phyloP scores from a whole-genome alignment of 1,140 invertebrate species.

The Himalopsyche phryganea region DNA sequence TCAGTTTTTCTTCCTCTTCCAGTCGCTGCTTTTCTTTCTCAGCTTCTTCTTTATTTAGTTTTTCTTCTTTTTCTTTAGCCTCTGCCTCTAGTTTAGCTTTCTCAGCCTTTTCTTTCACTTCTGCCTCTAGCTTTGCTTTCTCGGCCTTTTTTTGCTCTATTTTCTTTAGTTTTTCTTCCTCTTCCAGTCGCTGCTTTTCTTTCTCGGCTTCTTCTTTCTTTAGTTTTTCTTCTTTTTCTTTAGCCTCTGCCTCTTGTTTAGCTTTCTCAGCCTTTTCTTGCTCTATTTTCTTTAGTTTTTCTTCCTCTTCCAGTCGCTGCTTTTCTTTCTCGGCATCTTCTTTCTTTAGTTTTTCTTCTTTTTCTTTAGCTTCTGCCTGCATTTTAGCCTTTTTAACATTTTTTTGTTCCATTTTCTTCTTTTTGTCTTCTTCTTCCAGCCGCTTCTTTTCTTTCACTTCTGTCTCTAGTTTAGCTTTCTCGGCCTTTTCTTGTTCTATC shows the following conservation, averaged over 20 bases:
- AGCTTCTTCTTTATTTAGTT: constrained; percentile 30
- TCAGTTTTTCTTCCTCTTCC: constrained; percentile 4
- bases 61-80: constrained; percentile 38
- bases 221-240: constrained; percentile 30
- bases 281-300: constrained; percentile 36
- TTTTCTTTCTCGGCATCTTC: constrained; percentile 5
- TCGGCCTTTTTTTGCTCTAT: constrained; percentile 13
- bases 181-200: constrained; percentile 29
- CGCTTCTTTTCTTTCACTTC: constrained; percentile 30
- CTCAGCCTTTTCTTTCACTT: constrained; percentile 23
- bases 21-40: constrained; percentile 35
- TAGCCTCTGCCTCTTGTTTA: constrained; percentile 16
- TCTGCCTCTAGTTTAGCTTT: constrained; percentile 22
- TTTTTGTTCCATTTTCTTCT: constrained; percentile 1
- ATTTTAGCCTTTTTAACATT: constrained; percentile 8
- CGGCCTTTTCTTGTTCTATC: not conserved
- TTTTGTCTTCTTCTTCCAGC: constrained; percentile 4
- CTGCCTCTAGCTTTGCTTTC: constrained; percentile 17
- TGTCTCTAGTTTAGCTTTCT: constrained; percentile 26
- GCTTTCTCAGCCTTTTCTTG: constrained; percentile 31
- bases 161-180: constrained; percentile 31
- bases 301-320: not conserved
- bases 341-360: constrained; percentile 1
- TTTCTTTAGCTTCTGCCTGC: not conserved
- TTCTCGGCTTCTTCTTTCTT: constrained; percentile 17